phyloP scores from a whole-genome alignment of 2,113 vertebrate species.

The Tor tambroides region DNA sequence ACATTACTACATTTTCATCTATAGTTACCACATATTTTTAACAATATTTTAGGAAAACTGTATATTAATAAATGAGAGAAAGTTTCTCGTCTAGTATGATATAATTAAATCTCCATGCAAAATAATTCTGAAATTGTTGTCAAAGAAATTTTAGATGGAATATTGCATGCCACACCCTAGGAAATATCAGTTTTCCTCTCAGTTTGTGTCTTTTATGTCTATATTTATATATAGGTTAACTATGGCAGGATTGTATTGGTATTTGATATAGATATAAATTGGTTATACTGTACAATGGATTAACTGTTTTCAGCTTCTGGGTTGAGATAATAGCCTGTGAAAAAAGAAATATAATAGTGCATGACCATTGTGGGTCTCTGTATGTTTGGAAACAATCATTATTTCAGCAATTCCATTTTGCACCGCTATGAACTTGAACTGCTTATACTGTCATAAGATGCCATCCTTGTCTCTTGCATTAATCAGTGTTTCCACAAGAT shows the following conservation, averaged over 20 bases:
- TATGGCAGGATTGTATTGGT: background rate
- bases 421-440: background rate
- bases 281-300: too few species aligned
- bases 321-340: background rate
- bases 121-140: background rate
- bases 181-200: background rate
- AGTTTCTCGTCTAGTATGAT: background rate
- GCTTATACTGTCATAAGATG: background rate
- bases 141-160: background rate
- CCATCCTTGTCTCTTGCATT: background rate
- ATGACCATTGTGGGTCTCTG: background rate
- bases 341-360: background rate
- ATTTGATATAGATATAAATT: background rate
- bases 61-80: background rate
- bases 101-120: background rate
- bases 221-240: background rate
- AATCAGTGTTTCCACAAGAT: background rate
- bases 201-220: background rate
- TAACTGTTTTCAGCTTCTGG: background rate
- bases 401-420: too few species aligned
- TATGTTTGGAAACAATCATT: slow-evolving; percentile 4
- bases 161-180: background rate
- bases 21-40: background rate
- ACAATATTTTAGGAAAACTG: background rate
- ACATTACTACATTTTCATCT: background rate